These are phyloP conservation scores for Bergia sp. DNA, from an alignment of 92 coral and sea anemone species.

Conservation along the genomic window DNA sequence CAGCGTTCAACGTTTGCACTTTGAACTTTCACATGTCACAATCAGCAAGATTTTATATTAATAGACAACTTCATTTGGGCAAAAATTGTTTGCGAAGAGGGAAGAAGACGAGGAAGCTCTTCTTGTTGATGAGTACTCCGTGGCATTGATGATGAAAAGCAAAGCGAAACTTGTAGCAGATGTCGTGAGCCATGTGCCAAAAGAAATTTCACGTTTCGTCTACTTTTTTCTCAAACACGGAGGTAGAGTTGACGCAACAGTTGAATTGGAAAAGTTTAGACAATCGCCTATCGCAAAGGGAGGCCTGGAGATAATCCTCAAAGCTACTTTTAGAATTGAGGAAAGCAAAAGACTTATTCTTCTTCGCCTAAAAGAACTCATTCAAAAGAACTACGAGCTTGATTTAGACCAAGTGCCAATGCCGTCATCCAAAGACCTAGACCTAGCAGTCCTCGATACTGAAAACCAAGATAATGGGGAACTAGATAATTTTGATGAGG, in stretches of 20 bases:
- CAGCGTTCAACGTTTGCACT: no score
- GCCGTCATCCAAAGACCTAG: no score
- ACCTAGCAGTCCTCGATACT: neutral
- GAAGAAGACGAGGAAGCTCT: constrained; percentile 45
- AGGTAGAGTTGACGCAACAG: neutral
- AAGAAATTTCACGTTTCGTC: no score
- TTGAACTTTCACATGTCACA: no score
- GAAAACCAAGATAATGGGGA: constrained; percentile 16
- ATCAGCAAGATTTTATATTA: no score
- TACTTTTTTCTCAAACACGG: neutral
- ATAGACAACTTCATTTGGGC: no score
- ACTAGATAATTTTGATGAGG: neutral
- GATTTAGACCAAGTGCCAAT: no score
- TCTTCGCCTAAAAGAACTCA: constrained; percentile 10
- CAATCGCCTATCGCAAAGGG: neutral
- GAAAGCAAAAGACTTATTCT: constrained; percentile 10
- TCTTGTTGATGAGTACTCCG: constrained; percentile 38
- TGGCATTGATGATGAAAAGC: no score
- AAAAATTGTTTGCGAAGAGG: constrained; percentile 39
- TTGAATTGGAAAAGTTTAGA: no score
- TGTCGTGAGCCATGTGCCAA: no score
- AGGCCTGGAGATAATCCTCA: neutral
- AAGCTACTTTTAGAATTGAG: constrained; percentile 4
- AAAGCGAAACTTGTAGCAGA: no score
- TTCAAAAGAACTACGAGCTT: neutral